Base-by-base conservation (phyloP, 1,140 invertebrate genomes). In the Hylaeus volcanicus region DNA sequence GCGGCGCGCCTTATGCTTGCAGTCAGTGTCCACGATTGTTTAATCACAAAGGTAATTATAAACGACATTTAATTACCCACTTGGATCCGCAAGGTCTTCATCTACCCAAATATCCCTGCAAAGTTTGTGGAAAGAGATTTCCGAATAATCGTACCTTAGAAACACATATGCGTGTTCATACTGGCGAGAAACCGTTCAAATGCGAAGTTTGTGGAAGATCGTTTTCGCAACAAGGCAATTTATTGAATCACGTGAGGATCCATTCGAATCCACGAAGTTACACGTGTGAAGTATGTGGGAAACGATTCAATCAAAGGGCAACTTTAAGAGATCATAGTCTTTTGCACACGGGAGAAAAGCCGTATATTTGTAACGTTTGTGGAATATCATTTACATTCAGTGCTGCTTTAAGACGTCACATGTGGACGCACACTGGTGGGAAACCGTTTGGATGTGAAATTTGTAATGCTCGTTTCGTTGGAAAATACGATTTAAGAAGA, bases 111-210 rank as follows among this genome's bases (percentile, higher is more conserved):
- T 94, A 90, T 81, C 93, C 92, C 2, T 96, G 95, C 72, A 89
- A 92, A 11, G 86, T 94, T 2, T 96, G 95, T 74, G 94, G 93
- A 0, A 95, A 95, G 79, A 90, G 93, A 39, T 93, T 93, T 61
- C 77, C 90, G 9, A 93, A 93, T 65, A 93, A 93, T 83, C 91
- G 92, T 8, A 93, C 93, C 0, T 73, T 93, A 0, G 81, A 90
- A 9, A 92, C 89, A 2, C 94, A 94, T 66, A 92, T 94, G 85
- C 91, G 96, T 3, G 96, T 96, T 1, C 96, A 97, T 83, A 96
- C 95, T 1, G 94, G 94, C 1, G 94, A 95, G 71, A 95, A 95
- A 69, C 95, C 95, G 0, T 95, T 93, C 66, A 88, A 92, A 11
- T 95, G 94, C 79, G 88, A 93, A 0, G 76, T 92, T 5, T 95